These are phyloP conservation scores for Aulostomus chinensis DNA, from an alignment of 2,797 vertebrate genomes.

Conservation along the genomic window DNA sequence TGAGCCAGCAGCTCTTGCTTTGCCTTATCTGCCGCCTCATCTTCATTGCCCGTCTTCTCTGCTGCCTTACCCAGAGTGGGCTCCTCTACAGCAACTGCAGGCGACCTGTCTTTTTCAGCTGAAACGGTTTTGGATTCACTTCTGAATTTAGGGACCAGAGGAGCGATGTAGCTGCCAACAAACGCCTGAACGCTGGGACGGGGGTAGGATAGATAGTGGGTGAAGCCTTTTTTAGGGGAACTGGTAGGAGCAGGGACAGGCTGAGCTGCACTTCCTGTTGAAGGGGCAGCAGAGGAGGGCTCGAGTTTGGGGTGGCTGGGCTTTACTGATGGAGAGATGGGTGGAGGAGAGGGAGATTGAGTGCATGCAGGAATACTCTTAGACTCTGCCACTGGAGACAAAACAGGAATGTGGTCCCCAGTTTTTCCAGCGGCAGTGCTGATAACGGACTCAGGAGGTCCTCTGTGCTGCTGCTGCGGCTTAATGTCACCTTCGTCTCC, in stretches of 20 bases:
- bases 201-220: slow-evolving; percentile 89
- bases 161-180: slow-evolving; percentile 92
- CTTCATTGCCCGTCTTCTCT: slow-evolving; percentile 68
- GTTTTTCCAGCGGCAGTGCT: neutral
- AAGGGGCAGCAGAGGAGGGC: slow-evolving; percentile 4
- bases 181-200: slow-evolving; percentile 91
- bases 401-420: slow-evolving; percentile 45
- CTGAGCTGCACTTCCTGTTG: slow-evolving; percentile 19
- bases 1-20: slow-evolving; percentile 84
- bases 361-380: slow-evolving; percentile 28
- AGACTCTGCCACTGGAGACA: slow-evolving; percentile 54
- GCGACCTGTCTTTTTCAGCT: slow-evolving; percentile 69
- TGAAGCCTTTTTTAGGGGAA: slow-evolving; percentile 88
- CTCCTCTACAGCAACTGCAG: slow-evolving; percentile 17
- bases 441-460: slow-evolving; percentile 9
- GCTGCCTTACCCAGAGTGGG: slow-evolving; percentile 51
- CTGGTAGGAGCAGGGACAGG: slow-evolving; percentile 33
- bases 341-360: slow-evolving; percentile 7
- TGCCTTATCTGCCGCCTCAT: slow-evolving; percentile 75
- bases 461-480: slow-evolving; percentile 22
- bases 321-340: slow-evolving; percentile 9
- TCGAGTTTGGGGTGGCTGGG: slow-evolving; percentile 4
- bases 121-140: slow-evolving; percentile 80
- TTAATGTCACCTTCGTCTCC: slow-evolving; percentile 63
- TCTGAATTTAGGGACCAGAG: slow-evolving; percentile 90